Base-by-base conservation (phyloP, 2,888 invertebrate species). In the Microplitis manilae region DNA sequence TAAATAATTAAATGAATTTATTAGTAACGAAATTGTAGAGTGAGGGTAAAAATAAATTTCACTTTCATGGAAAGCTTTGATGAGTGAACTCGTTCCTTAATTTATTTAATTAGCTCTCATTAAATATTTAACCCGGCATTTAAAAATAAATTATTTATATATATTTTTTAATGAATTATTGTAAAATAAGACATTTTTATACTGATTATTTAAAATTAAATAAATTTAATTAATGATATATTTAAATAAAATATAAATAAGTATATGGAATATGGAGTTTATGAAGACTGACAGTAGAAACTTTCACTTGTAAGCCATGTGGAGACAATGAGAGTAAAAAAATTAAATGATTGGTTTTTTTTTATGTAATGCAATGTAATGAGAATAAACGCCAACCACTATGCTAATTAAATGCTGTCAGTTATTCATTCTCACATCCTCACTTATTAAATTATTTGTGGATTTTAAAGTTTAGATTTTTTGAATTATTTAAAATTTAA, bases 371-470 rank as follows among this genome's bases (percentile, higher is more conserved):
- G 1, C 2, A 8, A 13, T 2, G 50, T 50, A 50, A 50, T 50
- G 50, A 50, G 50, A 50, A 50, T 50, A 50, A 50, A 50, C 50
- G 50, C 50, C 50, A 50, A 50, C 50, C 50, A 50, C 50, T 50
- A 50, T 50, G 50, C 50, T 50, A 50, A 50, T 50, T 50, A 50
- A 50, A 50, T 50, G 9, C 13, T 50, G 50, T 50, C 50, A 50
- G 13, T 50, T 50, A 13, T 8, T 13, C 50, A 50, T 50, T 50
- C 50, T 50, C 50, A 50, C 50, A 50, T 30, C 30, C 50, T 50
- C 13, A 5, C 8, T 50, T 13, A 50, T 50, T 50, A 50, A 50
- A 50, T 50, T 30, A 30, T 30, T 30, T 30, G 30, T 30, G 2
- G 13, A 8, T 13, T 50, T 13, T 50, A 9, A 13, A 8, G 50